phyloP scores from a whole-genome alignment of 2,797 vertebrate genomes.

The Brachyalestes nurse region DNA sequence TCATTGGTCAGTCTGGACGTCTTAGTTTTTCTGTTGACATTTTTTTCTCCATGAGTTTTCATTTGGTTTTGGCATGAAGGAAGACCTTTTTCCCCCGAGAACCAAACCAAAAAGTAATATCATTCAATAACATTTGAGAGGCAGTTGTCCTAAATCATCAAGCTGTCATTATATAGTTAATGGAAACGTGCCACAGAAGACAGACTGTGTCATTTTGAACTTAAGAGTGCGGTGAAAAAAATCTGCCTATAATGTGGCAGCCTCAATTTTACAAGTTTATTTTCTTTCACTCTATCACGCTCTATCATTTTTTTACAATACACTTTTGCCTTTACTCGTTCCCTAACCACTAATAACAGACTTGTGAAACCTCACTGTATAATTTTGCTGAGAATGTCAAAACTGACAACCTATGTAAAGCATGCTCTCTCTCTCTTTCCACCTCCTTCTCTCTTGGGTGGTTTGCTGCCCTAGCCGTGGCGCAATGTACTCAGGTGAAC shows the following conservation, averaged over 20 bases:
- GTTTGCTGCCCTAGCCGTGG: constrained; percentile 15
- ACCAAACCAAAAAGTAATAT: constrained; percentile 30
- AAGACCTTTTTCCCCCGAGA: constrained; percentile 35
- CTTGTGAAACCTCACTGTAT: constrained; percentile 59
- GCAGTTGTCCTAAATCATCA: constrained; percentile 43
- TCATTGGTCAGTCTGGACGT: constrained; percentile 18
- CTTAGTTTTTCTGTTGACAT: constrained; percentile 42
- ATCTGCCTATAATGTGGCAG: constrained; percentile 45
- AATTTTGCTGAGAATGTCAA: constrained; percentile 64
- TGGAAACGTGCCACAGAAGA: constrained; percentile 37
- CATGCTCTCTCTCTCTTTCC: constrained; percentile 27
- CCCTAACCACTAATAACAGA: constrained; percentile 67
- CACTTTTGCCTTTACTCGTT: constrained; percentile 64
- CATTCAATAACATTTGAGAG: constrained; percentile 42
- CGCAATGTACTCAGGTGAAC: constrained; percentile 26
- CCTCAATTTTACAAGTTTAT: constrained; percentile 57
- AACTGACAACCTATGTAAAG: constrained; percentile 57
- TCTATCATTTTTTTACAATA: constrained; percentile 54
- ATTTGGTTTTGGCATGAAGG: constrained; percentile 43
- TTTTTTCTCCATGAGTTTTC: constrained; percentile 36
- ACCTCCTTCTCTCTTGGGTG: constrained; percentile 21
- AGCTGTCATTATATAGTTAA: constrained; percentile 49
- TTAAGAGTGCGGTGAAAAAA: constrained; percentile 43
- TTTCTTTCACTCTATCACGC: constrained; percentile 44
- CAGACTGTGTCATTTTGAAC: constrained; percentile 47